Percentiles rank a stretch among this genome's conserved stretches.
These are phyloP conservation scores for Halichoeres trimaculatus DNA, from an alignment of 2,113 vertebrate species.

Conservation along the genomic window DNA sequence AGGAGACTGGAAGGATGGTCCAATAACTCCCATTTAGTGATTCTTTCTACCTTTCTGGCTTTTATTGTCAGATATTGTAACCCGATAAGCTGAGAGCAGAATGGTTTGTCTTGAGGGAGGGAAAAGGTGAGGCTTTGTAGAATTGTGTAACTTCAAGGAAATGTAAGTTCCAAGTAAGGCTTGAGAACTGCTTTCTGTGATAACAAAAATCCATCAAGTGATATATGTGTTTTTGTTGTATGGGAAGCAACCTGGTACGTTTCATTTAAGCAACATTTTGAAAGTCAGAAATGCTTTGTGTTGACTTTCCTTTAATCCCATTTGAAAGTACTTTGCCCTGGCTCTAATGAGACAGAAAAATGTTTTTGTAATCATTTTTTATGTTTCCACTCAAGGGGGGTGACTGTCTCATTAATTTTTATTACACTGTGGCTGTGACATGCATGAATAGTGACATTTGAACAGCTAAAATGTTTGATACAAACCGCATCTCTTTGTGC, in stretches of 20 bases:
- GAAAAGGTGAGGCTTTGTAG: background rate
- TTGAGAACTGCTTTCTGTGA: conserved; percentile 13
- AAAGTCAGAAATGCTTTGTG: conserved; percentile 10
- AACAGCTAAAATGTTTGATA: conserved; percentile 10
- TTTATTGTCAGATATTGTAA: conserved; percentile 46
- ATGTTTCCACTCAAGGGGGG: conserved; percentile 1
- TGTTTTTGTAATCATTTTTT: conserved; percentile 13
- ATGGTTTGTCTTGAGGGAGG: conserved; percentile 27
- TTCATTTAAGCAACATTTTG: background rate
- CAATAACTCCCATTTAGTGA: conserved; percentile 52
- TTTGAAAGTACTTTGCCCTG: conserved; percentile 1
- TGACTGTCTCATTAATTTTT: conserved; percentile 17
- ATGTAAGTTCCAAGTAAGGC: conserved; percentile 1
- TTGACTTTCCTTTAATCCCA: background rate
- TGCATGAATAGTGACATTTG: background rate
- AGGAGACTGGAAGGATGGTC: conserved; percentile 34
- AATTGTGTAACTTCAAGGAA: conserved; percentile 7
- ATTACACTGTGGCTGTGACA: background rate
- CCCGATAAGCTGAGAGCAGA: conserved; percentile 32
- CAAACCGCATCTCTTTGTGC: background rate
- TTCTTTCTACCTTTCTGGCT: conserved; percentile 45
- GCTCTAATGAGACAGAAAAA: background rate
- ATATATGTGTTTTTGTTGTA: background rate
- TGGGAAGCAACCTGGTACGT: background rate
- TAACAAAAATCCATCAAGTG: background rate